These are phyloP conservation scores for Adela reaumurella DNA, from an alignment of 2,888 invertebrate genomes.

Conservation along the genomic window DNA sequence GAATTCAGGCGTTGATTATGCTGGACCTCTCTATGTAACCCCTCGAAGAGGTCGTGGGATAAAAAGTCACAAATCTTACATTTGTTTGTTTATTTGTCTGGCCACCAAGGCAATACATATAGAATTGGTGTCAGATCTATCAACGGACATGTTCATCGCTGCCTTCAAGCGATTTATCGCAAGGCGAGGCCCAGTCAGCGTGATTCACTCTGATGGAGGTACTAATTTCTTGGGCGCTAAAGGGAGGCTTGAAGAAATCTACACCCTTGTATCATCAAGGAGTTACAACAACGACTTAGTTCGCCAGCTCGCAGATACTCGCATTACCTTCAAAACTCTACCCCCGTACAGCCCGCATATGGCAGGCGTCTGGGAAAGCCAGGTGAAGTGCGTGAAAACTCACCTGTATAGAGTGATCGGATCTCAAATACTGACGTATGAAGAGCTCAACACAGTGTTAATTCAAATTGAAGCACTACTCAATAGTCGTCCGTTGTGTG, in stretches of 20 bases:
- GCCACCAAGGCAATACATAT: slow-evolving; percentile 5
- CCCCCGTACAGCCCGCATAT: slow-evolving; percentile 5
- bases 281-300: neutral
- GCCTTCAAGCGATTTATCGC: slow-evolving; percentile 4
- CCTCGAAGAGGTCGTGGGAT: slow-evolving; percentile 1
- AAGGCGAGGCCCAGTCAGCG: slow-evolving; percentile 1
- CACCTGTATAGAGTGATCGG: neutral
- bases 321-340: neutral
- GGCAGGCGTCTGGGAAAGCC: slow-evolving; percentile 6
- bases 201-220: slow-evolving; percentile 2
- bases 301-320: neutral
- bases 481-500: neutral
- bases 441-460: neutral
- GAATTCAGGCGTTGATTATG: slow-evolving; percentile 6
- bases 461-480: slow-evolving; percentile 3
- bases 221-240: slow-evolving; percentile 5
- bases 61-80: slow-evolving; percentile 3
- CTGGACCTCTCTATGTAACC: slow-evolving; percentile 5
- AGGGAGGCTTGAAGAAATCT: neutral
- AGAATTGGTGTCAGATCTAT: slow-evolving; percentile 4
- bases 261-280: neutral
- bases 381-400: neutral
- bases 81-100: slow-evolving; percentile 6
- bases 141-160: slow-evolving; percentile 1
- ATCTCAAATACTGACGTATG: neutral